Percentiles rank a stretch among this genome's conserved stretches.
Evolutionary conservation across 2,888 invertebrate species (phyloP).

Genomic region (Abrostola tripartita): DNA sequence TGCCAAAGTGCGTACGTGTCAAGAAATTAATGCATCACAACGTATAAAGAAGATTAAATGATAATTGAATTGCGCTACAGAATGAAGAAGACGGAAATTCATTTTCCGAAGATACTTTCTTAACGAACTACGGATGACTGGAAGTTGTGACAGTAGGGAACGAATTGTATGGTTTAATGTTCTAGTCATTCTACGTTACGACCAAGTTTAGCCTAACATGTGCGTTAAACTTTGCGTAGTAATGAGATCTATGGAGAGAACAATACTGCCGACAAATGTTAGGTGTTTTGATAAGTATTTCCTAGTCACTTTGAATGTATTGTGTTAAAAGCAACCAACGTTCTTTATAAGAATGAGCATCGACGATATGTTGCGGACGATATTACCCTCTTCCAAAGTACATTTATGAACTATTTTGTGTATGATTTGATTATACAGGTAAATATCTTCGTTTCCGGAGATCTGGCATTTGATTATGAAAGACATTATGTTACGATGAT

Average conservation of each 20-base stretch:
- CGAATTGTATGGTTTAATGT: not conserved
- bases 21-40: constrained; percentile 7
- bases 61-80: not conserved
- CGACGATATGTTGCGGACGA: too few relatives aligned
- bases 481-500: not conserved
- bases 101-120: too few relatives aligned
- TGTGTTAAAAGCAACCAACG: too few relatives aligned
- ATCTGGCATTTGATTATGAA: not conserved
- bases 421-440: too few relatives aligned
- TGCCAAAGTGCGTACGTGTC: constrained; percentile 15
- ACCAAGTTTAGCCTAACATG: not conserved
- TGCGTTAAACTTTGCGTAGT: not conserved
- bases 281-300: too few relatives aligned
- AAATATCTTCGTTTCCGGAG: not conserved
- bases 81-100: not conserved
- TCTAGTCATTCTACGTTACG: not conserved
- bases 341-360: too few relatives aligned
- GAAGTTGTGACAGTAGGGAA: not conserved
- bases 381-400: too few relatives aligned
- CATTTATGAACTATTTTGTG: too few relatives aligned
- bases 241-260: not conserved
- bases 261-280: too few relatives aligned
- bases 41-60: not conserved
- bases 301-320: too few relatives aligned
- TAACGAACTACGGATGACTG: not conserved